Conservation (phyloP, 35 echinoderm and acorn worm species). For the Lytechinus pictus region DNA sequence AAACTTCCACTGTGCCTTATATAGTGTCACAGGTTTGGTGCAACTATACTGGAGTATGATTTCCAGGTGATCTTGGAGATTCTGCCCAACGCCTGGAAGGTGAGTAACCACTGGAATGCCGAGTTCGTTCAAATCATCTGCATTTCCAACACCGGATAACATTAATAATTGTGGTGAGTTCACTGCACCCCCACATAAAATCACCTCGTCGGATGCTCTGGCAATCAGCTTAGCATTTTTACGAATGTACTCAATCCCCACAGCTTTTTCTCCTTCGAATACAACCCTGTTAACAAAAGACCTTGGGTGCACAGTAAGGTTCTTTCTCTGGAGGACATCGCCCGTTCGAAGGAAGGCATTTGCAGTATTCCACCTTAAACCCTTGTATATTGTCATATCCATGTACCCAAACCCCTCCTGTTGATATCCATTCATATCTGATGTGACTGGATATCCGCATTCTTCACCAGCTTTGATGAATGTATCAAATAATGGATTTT, state of each 20-base stretch:
- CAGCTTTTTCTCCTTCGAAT: constrained; percentile 81
- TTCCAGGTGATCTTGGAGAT: constrained; percentile 94
- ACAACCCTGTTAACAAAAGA: constrained; percentile 64
- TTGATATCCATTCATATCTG: constrained; percentile 96
- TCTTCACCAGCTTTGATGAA: constrained; percentile 90
- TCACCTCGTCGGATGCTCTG: constrained; percentile 74
- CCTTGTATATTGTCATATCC: constrained; percentile 91
- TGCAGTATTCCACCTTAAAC: constrained; percentile 88
- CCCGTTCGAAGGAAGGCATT: constrained; percentile 87
- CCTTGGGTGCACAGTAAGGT: constrained; percentile 64
- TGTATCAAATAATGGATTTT: constrained; percentile 81
- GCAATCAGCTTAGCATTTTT: constrained; percentile 31
- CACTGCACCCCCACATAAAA: constrained; percentile 83
- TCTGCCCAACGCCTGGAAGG: constrained; percentile 91
- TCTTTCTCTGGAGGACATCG: constrained; percentile 59
- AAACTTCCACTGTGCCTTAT: constrained; percentile 98
- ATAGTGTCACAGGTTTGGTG: constrained; percentile 84
- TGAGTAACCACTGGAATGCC: constrained; percentile 81
- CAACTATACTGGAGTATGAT: constrained; percentile 85
- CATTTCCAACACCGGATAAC: constrained; percentile 94
- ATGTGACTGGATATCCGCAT: constrained; percentile 85
- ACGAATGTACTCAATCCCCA: constrained; percentile 74
- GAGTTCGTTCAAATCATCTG: constrained; percentile 79
- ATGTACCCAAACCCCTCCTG: constrained; percentile 97
- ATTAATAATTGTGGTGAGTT: constrained; percentile 90